Percentiles rank a stretch among this genome's conserved stretches.
phyloP scores from a whole-genome alignment of 2,797 vertebrate species.

The Malacoctenus gilli region DNA sequence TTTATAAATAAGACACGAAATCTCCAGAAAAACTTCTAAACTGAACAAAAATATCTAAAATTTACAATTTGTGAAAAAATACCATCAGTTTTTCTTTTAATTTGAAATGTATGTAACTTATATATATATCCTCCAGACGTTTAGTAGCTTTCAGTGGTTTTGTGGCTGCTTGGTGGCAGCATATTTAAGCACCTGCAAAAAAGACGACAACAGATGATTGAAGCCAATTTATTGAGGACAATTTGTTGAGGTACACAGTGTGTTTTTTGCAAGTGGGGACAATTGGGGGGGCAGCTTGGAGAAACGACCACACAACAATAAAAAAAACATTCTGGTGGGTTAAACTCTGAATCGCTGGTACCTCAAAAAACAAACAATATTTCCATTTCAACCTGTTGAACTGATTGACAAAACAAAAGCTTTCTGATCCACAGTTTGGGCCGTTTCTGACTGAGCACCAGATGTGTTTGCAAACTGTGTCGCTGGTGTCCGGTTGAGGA shows the following conservation, averaged over 20 bases:
- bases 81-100: too few species aligned
- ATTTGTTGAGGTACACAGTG: constrained; percentile 89
- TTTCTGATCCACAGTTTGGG: constrained; percentile 42
- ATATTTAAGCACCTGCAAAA: not conserved
- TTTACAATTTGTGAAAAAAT: too few species aligned
- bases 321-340: constrained; percentile 55
- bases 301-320: constrained; percentile 67
- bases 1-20: too few species aligned
- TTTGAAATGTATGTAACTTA: too few species aligned
- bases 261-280: constrained; percentile 66
- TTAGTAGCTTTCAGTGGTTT: too few species aligned
- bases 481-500: too few species aligned
- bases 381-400: constrained; percentile 53
- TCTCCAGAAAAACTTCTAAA: too few species aligned
- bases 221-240: constrained; percentile 86
- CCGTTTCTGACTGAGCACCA: constrained; percentile 59
- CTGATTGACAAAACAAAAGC: constrained; percentile 25
- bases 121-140: too few species aligned
- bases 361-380: constrained; percentile 63
- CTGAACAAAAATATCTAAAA: too few species aligned
- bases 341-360: constrained; percentile 58
- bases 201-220: constrained; percentile 63
- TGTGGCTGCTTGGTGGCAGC: constrained; percentile 7
- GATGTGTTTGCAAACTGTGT: too few species aligned
- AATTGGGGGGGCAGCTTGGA: constrained; percentile 43